These are phyloP conservation scores for Lucilia sericata DNA, from an alignment of 1,140 invertebrate species.

Conservation along the genomic window DNA sequence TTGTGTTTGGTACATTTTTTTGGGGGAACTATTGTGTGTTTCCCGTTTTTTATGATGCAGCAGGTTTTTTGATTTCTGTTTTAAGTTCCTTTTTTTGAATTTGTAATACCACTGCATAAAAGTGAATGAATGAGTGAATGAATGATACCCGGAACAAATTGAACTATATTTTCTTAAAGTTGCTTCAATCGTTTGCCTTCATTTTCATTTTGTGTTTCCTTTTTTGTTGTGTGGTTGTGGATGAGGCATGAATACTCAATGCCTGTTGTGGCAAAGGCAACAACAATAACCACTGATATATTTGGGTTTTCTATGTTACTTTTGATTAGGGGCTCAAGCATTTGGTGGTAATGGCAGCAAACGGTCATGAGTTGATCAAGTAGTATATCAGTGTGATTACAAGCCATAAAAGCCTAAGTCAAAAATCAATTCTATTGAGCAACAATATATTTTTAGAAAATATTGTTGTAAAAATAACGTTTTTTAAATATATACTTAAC, in stretches of 20 bases:
- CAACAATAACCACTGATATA: not conserved
- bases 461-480: too few relatives aligned
- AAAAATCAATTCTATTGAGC: too few relatives aligned
- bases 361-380: too few relatives aligned
- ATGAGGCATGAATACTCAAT: not conserved
- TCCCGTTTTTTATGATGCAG: not conserved
- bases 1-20: not conserved
- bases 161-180: not conserved
- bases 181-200: not conserved
- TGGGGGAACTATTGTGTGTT: not conserved
- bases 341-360: not conserved
- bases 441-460: too few relatives aligned
- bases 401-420: too few relatives aligned
- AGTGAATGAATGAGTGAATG: not conserved
- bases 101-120: slow-evolving; percentile 1
- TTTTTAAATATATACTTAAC: too few relatives aligned
- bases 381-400: too few relatives aligned
- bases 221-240: not conserved
- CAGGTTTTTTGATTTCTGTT: not conserved
- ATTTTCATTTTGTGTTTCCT: not conserved
- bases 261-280: not conserved
- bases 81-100: not conserved
- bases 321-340: not conserved
- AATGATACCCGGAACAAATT: slow-evolving; percentile 1
- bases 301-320: not conserved